Conservation (phyloP, 2,888 invertebrate genomes). For the Leptinotarsa haldemani region DNA sequence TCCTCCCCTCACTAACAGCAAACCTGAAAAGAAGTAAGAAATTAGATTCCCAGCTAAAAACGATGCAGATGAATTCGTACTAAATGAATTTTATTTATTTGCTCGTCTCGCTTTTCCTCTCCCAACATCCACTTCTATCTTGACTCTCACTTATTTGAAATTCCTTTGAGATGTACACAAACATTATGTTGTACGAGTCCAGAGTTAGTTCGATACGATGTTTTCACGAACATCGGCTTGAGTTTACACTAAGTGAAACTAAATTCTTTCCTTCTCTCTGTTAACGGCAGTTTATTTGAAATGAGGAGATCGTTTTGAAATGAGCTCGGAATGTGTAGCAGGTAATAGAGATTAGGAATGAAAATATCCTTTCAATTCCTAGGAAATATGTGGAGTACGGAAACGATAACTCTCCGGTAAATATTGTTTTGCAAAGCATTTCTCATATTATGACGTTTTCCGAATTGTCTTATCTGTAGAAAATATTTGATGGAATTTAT, state of each 20-base stretch:
- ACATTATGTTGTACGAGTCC: conserved; percentile 1
- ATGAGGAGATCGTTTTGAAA: too few relatives aligned
- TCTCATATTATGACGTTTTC: too few relatives aligned
- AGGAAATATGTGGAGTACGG: too few relatives aligned
- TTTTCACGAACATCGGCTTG: background rate
- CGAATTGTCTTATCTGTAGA: too few relatives aligned
- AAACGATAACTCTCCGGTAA: too few relatives aligned
- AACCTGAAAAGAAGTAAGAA: conserved; percentile 36
- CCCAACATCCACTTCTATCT: conserved; percentile 7
- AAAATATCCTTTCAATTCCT: too few relatives aligned
- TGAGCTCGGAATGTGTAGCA: too few relatives aligned
- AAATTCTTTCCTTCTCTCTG: too few relatives aligned
- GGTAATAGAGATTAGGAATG: too few relatives aligned
- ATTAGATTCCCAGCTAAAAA: conserved; percentile 15
- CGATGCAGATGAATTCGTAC: background rate
- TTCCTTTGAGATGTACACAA: conserved; percentile 15
- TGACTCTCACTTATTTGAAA: conserved; percentile 12
- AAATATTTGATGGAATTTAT: too few relatives aligned
- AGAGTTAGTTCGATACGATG: background rate
- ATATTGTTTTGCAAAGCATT: too few relatives aligned
- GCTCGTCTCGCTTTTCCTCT: conserved; percentile 3
- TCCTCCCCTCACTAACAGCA: conserved; percentile 48
- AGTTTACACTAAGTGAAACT: conserved; percentile 5
- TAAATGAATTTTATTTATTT: conserved; percentile 8
- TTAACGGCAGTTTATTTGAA: too few relatives aligned